Evolutionary conservation across 2,797 vertebrate genomes (phyloP).

Genomic region (Schizopygopsis pylzovi): DNA sequence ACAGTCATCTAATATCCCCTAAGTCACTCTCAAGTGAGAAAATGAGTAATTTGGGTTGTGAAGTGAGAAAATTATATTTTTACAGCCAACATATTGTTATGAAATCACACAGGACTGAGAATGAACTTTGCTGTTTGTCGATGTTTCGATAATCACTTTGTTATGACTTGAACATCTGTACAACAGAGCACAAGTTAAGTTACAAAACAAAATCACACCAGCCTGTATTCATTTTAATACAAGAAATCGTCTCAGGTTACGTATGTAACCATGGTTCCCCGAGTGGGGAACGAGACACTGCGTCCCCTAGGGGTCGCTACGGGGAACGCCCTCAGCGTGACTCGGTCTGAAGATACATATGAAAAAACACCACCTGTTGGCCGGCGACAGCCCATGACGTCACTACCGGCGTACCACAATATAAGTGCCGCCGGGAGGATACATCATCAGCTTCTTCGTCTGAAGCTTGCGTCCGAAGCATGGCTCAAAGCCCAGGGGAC

Average conservation of each 20-base stretch:
- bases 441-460: too few relatives aligned
- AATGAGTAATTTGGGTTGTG: not conserved
- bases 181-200: not conserved
- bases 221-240: not conserved
- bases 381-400: too few relatives aligned
- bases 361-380: too few relatives aligned
- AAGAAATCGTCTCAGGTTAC: not conserved
- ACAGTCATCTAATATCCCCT: not conserved
- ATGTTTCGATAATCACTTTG: not conserved
- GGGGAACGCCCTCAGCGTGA: too few relatives aligned
- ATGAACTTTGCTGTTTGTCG: not conserved
- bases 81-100: constrained; percentile 1
- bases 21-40: not conserved
- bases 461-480: too few relatives aligned
- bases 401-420: too few relatives aligned
- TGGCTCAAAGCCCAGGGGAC: too few relatives aligned
- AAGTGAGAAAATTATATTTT: not conserved
- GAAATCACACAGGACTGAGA: constrained; percentile 16
- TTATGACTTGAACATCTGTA: constrained; percentile 16
- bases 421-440: too few relatives aligned
- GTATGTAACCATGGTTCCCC: too few relatives aligned
- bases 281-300: too few relatives aligned
- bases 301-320: too few relatives aligned
- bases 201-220: not conserved
- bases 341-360: too few relatives aligned